Percentiles rank a stretch among this genome's conserved stretches.
These are phyloP conservation scores for Puffinus mauretanicus DNA, from an alignment of 2,113 vertebrate genomes.

Conservation along the genomic window DNA sequence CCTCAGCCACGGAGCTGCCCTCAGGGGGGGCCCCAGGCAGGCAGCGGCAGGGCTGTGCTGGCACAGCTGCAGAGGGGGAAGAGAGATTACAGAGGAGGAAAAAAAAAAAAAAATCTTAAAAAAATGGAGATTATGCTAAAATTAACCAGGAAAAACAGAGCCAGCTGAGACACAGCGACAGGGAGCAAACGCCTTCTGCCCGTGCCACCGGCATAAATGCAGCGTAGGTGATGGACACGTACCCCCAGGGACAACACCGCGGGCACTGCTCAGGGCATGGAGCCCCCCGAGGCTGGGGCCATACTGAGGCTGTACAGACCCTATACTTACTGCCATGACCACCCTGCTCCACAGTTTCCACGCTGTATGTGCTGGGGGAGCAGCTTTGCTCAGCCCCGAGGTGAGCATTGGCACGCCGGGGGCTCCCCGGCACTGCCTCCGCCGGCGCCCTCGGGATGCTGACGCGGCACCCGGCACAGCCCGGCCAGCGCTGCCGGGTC, in stretches of 20 bases:
- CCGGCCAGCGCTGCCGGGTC: background rate
- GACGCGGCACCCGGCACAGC: background rate
- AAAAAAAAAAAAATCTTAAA: background rate
- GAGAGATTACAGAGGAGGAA: constrained; percentile 14
- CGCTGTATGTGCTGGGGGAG: accelerated
- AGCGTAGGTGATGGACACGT: accelerated
- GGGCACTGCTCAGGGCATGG: background rate
- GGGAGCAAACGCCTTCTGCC: background rate
- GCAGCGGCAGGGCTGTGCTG: background rate
- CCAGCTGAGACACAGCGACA: background rate
- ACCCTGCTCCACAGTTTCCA: accelerated
- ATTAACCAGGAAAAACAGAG: constrained; percentile 55
- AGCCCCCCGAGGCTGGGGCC: accelerated
- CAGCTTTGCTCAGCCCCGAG: background rate
- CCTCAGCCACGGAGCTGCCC: background rate
- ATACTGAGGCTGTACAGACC: background rate
- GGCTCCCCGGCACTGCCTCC: background rate
- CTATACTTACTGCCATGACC: accelerated
- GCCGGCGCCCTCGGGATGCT: background rate
- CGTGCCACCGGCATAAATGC: accelerated
- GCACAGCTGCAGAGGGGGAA: background rate
- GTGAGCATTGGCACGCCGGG: accelerated
- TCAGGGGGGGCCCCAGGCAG: background rate
- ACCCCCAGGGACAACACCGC: accelerated
- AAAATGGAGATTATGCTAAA: constrained; percentile 37